A percentile compares a stretch with the other conserved stretches of the same genome.
Evolutionary conservation across 1,140 invertebrate species (phyloP).

Genomic region (Penaeus indicus): DNA sequence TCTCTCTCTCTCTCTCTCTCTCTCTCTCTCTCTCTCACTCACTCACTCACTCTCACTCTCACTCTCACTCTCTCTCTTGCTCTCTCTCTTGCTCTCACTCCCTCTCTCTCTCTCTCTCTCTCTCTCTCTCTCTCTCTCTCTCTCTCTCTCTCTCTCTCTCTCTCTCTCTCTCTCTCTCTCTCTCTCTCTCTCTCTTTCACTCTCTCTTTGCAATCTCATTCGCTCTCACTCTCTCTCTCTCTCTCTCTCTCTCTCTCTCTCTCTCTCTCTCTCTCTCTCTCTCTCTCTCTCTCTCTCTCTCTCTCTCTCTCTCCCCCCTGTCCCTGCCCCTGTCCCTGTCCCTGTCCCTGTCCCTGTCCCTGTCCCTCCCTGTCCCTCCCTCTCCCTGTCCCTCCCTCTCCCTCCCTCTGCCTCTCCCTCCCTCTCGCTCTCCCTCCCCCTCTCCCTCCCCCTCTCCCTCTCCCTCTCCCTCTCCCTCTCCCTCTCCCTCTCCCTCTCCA

Average conservation of each 20-base stretch:
- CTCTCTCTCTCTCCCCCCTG: background rate
- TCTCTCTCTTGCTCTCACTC: background rate
- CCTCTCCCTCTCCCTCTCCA: background rate
- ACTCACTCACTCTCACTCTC: background rate
- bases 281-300: conserved; percentile 11
- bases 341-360: background rate
- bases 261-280: background rate
- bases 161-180: no score
- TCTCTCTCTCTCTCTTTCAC: no score
- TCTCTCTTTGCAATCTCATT: background rate
- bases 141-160: background rate
- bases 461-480: background rate
- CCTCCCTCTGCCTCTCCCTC: background rate
- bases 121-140: background rate
- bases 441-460: background rate
- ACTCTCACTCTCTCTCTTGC: background rate
- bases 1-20: background rate
- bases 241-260: background rate
- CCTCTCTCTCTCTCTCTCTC: background rate
- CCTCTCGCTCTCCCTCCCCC: background rate
- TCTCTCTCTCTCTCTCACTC: background rate
- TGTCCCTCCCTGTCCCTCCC: background rate
- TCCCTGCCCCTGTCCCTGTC: no score
- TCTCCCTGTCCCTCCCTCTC: background rate
- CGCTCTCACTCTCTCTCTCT: background rate